Evolutionary conservation across 2,797 vertebrate genomes (phyloP).

Genomic region (Harpagifer antarcticus): DNA sequence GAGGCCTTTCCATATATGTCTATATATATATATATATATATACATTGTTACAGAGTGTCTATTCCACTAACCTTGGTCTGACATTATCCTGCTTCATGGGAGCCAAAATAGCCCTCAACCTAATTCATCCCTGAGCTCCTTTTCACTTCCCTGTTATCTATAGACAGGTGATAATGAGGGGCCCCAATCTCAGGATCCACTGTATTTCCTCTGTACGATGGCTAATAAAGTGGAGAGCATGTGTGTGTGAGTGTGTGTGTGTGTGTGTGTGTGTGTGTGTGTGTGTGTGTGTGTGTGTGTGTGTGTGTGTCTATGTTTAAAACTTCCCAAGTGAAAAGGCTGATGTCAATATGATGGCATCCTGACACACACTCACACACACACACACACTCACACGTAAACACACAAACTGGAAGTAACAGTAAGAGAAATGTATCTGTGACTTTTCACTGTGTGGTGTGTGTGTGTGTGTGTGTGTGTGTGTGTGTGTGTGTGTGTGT

Average conservation of each 20-base stretch:
- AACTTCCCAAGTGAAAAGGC: slow-evolving; percentile 48
- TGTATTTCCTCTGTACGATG: slow-evolving; percentile 56
- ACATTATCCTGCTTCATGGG: slow-evolving; percentile 42
- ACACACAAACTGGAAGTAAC: slow-evolving; percentile 16
- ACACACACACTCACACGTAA: slow-evolving; percentile 22
- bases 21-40: slow-evolving; percentile 7
- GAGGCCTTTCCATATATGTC: slow-evolving; percentile 2
- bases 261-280: slow-evolving; percentile 46
- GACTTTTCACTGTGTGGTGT: slow-evolving; percentile 44
- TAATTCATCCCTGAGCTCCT: slow-evolving; percentile 62
- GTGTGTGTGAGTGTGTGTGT: slow-evolving; percentile 32
- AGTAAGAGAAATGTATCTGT: slow-evolving; percentile 20
- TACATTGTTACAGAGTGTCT: background rate
- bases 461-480: slow-evolving; percentile 11
- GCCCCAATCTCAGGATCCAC: slow-evolving; percentile 59
- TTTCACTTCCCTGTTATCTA: slow-evolving; percentile 71
- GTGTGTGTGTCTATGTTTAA: slow-evolving; percentile 58
- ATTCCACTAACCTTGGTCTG: slow-evolving; percentile 59
- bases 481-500: background rate
- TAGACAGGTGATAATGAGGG: slow-evolving; percentile 74
- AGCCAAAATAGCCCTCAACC: slow-evolving; percentile 66
- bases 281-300: slow-evolving; percentile 28
- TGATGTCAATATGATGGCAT: slow-evolving; percentile 76
- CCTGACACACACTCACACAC: slow-evolving; percentile 47
- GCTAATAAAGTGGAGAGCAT: slow-evolving; percentile 54